Base-by-base conservation (phyloP, 2,113 vertebrate species). In the Podocnemis expansa region DNA sequence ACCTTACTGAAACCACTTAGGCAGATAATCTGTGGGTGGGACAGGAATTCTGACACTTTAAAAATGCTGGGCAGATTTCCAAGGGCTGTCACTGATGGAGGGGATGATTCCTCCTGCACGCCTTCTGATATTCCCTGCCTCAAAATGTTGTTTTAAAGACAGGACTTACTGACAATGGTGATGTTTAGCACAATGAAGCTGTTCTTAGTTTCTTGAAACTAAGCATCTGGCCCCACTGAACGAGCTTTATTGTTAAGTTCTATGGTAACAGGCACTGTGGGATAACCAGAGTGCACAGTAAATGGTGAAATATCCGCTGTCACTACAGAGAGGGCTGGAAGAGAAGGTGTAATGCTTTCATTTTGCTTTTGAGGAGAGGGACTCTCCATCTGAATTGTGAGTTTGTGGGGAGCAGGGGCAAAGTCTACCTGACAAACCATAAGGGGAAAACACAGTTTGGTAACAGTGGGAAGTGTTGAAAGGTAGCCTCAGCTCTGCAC, bases 301-400 rank as follows among this genome's bases (percentile, higher is more conserved):
- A 98, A 98, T 98, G 98, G 97, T 97, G 79, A 98, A 98, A 98
- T 97, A 97, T 97, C 96, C 96, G 91, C 96, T 93, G 94, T 96
- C 56, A 78, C 89, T 89, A 84, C 95, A 94, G 85, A 97, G 96
- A 89, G 86, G 49, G 24, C 75, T 91, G 91, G 81, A 88, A 82
- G 88, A 95, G 89, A 75, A 93, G 96, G 94, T 51, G 38, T 58
- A 89, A 87, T 78, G 88, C 90, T 91, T 82, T 89, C 70, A 82
- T 93, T 96, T 94, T 4, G 78, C 82, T 87, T 92, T 80, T 85
- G 90, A 79, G 95, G 94, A 79, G 78, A 56, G 87, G 86, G 96
- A 93, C 16, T 75, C 24, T 17, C 55, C 41, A 8, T 45, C 24
- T 76, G 38, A 91, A 83, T 63, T 67, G 80, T 80, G 86, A 60